Evolutionary conservation across 2,113 vertebrate species (phyloP).

Genomic region (Chitala chitala): DNA sequence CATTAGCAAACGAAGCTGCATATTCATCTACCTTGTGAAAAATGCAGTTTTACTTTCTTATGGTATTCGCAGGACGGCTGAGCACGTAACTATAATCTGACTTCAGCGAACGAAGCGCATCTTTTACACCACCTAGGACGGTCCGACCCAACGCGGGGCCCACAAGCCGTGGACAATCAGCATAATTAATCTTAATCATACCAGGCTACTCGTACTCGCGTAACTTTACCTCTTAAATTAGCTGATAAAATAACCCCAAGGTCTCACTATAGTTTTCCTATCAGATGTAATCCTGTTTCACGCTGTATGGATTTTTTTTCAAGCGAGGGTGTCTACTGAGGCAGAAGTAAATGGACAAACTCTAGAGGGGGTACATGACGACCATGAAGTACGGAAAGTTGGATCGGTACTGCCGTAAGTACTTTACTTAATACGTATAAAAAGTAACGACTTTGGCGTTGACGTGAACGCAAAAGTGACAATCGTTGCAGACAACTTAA

Average conservation of each 20-base stretch:
- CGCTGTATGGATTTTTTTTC: slow-evolving; percentile 43
- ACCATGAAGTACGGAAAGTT: not conserved
- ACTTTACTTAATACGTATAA: slow-evolving; percentile 7
- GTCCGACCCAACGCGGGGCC: too few relatives aligned
- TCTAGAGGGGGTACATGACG: not conserved
- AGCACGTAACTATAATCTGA: too few relatives aligned
- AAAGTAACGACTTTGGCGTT: too few relatives aligned
- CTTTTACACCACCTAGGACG: too few relatives aligned
- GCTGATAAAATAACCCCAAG: slow-evolving; percentile 54
- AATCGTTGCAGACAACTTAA: too few relatives aligned
- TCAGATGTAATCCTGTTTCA: slow-evolving; percentile 58
- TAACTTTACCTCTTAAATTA: slow-evolving; percentile 47
- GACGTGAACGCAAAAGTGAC: too few relatives aligned
- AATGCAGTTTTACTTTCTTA: too few relatives aligned
- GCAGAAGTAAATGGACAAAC: slow-evolving; percentile 31
- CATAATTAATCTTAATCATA: slow-evolving; percentile 15
- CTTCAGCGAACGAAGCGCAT: too few relatives aligned
- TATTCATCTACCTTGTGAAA: too few relatives aligned
- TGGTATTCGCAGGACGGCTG: too few relatives aligned
- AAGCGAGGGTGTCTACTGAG: slow-evolving; percentile 39
- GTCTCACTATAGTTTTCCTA: slow-evolving; percentile 53
- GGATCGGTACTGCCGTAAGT: not conserved
- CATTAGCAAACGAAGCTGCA: too few relatives aligned
- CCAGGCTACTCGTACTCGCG: slow-evolving; percentile 22
- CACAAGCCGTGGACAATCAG: not conserved